Base-by-base conservation (phyloP, 2,797 vertebrate species). In the Margarornis squamiger region DNA sequence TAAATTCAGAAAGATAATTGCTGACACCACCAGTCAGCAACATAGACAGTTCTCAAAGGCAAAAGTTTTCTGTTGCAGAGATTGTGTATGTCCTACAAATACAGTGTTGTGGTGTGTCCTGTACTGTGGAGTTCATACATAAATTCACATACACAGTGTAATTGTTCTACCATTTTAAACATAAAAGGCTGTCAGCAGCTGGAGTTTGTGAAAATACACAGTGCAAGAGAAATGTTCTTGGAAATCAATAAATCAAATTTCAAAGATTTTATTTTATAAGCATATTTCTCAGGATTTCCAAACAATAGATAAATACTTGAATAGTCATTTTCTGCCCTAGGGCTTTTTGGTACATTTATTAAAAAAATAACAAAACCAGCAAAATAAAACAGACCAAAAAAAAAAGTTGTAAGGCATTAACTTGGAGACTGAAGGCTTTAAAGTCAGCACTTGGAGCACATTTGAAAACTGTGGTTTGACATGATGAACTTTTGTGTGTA, bases 391-490 rank as follows among this genome's bases (percentile, higher is more conserved):
- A 54, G 26, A 39, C 16, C 17, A 66, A 57, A 59, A 27, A 86
- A 89, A 6, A 86, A 89, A 92, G 3, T 77, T 84, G 30, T 71
- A 39, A 81, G 74, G 74, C 58, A 65, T 81, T 78, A 84, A 76
- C 48, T 94, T 94, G 85, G 66, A 95, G 94, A 88, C 78, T 46
- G 43, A 89, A 86, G 41, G 48, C 75, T 95, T 96, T 91, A 62
- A 86, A 97, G 86, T 81, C 75, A 94, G 91, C 88, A 68, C 55
- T 93, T 87, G 54, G 90, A 94, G 68, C 13, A 30, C 36, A 38
- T 94, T 91, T 97, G 91, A 90, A 95, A 91, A 89, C 80, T 84
- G 81, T 92, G 89, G 78, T 90, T 94, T 95, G 88, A 83, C 88
- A 46, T 24, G 41, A 83, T 58, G 72, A 92, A 92, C 91, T 70